Conservation (phyloP, 2,888 invertebrate species). For the Hirtodrosophila alboralis region DNA sequence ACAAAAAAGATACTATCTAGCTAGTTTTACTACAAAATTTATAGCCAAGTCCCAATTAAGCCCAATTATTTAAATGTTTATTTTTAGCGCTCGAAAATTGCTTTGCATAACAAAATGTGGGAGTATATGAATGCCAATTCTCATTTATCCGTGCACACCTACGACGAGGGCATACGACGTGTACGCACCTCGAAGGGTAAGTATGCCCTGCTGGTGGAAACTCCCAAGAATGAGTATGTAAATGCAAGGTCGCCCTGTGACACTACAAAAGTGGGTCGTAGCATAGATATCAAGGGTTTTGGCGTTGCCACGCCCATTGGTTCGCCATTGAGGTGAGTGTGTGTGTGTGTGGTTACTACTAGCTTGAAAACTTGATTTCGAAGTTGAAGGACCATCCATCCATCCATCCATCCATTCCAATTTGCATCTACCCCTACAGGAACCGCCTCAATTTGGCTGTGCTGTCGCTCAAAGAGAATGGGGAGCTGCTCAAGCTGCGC, state of each 20-base stretch:
- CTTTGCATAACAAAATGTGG: conserved; percentile 96
- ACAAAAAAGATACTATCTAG: no score
- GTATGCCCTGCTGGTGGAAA: conserved; percentile 90
- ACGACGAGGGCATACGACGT: conserved; percentile 91
- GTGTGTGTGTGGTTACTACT: conserved; percentile 86
- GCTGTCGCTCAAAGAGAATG: conserved; percentile 93
- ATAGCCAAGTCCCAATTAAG: not conserved
- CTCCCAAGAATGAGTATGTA: conserved; percentile 88
- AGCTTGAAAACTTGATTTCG: conserved; percentile 7
- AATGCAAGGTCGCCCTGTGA: conserved; percentile 96
- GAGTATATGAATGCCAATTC: conserved; percentile 95
- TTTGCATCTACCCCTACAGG: conserved; percentile 86
- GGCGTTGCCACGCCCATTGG: conserved; percentile 98
- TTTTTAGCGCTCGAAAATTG: conserved; percentile 91
- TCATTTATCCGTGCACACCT: conserved; percentile 91
- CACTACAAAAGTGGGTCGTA: conserved; percentile 96
- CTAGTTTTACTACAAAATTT: no score
- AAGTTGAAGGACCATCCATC: not conserved
- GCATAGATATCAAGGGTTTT: conserved; percentile 94
- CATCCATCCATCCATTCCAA: no score
- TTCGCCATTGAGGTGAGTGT: conserved; percentile 92
- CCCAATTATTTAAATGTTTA: not conserved
- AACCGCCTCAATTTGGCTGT: conserved; percentile 97
- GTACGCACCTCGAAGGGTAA: conserved; percentile 93
- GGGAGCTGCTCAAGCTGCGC: conserved; percentile 94